phyloP scores from a whole-genome alignment of 1,140 invertebrate species.

The Drosophila mojavensis region DNA sequence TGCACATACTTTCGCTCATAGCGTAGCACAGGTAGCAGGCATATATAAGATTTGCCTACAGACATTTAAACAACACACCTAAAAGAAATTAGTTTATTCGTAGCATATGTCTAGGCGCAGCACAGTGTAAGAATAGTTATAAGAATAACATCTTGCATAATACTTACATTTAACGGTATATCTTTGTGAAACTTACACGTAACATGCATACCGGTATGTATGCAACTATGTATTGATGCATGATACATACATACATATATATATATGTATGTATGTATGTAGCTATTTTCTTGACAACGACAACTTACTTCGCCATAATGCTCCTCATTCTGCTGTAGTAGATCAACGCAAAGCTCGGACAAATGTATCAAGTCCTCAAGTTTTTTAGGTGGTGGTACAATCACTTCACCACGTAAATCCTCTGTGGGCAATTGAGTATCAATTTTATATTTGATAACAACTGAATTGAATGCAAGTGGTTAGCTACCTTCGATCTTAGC shows the following conservation, averaged over 20 bases:
- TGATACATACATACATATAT: not conserved
- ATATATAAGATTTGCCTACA: conserved; percentile 1
- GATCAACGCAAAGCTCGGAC: conserved; percentile 98
- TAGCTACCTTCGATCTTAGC: conserved; percentile 97
- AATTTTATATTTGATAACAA: not conserved
- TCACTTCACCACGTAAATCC: conserved; percentile 92
- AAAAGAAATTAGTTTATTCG: not conserved
- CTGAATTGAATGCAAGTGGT: not conserved
- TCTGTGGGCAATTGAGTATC: conserved; percentile 85
- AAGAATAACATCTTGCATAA: not conserved
- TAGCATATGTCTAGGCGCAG: not conserved
- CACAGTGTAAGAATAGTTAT: not conserved
- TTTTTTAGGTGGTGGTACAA: conserved; percentile 93
- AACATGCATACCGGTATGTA: no score
- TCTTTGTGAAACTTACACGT: not conserved
- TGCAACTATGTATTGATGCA: no score
- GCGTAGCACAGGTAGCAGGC: not conserved
- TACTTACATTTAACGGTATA: conserved; percentile 3
- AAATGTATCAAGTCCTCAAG: conserved; percentile 98
- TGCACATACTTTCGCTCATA: not conserved
- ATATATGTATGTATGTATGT: not conserved
- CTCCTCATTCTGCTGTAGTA: conserved; percentile 99
- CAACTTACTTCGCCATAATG: conserved; percentile 99
- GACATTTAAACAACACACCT: conserved; percentile 8
- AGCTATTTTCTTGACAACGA: not conserved